Conservation (phyloP, 2,797 vertebrate genomes). For the Clamator glandarius region DNA sequence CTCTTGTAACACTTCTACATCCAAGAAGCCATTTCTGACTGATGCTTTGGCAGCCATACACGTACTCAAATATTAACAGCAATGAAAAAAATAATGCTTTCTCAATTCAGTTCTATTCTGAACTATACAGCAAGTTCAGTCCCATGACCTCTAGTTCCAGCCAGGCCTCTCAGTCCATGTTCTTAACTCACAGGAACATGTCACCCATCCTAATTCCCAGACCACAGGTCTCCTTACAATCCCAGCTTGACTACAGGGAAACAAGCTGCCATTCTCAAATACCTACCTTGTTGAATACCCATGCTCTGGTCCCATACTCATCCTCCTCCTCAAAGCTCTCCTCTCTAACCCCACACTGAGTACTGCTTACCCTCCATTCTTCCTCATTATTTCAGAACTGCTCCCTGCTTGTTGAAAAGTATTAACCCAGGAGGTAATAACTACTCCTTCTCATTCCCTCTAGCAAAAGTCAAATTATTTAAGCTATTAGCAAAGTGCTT, state of each 20-base stretch:
- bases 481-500: neutral
- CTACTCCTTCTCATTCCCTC: neutral
- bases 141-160: neutral
- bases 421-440: neutral
- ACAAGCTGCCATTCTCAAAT: neutral
- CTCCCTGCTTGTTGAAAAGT: neutral
- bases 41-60: accelerated
- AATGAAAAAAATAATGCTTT: neutral
- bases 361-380: neutral
- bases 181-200: neutral
- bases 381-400: neutral
- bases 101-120: neutral
- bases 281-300: neutral
- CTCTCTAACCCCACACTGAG: neutral
- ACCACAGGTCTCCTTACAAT: neutral
- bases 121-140: neutral
- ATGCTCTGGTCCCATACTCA: neutral
- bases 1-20: neutral
- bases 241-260: neutral
- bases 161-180: neutral
- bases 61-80: neutral
- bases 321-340: neutral
- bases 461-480: neutral
- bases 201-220: neutral
- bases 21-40: neutral